phyloP scores from a whole-genome alignment of 2,888 invertebrate genomes.

The Drosophila birchii region DNA sequence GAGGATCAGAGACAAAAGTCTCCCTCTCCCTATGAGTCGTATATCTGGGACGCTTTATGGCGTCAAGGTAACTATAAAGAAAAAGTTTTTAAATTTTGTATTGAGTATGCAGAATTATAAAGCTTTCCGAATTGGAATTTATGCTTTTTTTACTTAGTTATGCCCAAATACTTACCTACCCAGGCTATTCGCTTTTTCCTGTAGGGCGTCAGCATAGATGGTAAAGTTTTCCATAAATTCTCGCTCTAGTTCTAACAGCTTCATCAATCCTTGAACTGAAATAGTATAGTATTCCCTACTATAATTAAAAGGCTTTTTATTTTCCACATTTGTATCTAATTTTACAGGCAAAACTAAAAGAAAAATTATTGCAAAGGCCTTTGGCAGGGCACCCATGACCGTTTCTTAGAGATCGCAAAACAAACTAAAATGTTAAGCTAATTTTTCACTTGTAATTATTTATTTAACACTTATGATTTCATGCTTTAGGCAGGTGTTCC shows the following conservation, averaged over 20 bases:
- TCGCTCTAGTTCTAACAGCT: constrained; percentile 43
- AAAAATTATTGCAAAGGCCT: not conserved
- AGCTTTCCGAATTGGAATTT: not conserved
- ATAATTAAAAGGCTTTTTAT: not conserved
- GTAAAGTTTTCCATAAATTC: constrained; percentile 44
- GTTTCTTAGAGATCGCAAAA: not conserved
- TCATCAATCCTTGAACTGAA: constrained; percentile 38
- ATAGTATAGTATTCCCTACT: constrained; percentile 24
- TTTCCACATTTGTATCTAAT: not conserved
- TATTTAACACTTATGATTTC: constrained; percentile 19
- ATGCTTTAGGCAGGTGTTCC: not conserved
- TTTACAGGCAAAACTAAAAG: constrained; percentile 2
- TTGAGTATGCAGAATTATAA: too few species aligned
- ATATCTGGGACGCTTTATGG: constrained; percentile 1
- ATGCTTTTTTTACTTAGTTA: not conserved
- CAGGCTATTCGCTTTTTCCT: constrained; percentile 47
- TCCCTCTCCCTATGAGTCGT: constrained; percentile 9
- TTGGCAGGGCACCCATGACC: not conserved
- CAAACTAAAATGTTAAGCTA: not conserved
- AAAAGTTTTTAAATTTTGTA: not conserved
- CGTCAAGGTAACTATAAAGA: constrained; percentile 48
- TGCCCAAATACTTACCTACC: constrained; percentile 35
- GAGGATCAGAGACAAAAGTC: constrained; percentile 52
- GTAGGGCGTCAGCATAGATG: constrained; percentile 28
- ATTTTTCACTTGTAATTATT: not conserved